Base-by-base conservation (phyloP, 2,797 vertebrate genomes). In the Strix occidentalis region DNA sequence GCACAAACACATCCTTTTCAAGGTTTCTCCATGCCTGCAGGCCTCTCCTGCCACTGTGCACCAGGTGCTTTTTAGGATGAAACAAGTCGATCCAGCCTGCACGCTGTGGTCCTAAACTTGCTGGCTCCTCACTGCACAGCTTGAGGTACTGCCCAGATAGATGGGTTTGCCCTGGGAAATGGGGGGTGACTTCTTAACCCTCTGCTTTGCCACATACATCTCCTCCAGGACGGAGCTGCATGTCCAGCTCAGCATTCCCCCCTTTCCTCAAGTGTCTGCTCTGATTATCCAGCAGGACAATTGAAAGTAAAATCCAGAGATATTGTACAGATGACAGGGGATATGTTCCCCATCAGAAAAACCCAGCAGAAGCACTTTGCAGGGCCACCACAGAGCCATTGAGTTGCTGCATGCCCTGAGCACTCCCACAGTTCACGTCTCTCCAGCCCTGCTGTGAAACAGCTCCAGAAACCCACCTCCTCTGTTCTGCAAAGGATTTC, bases 391-490 rank as follows among this genome's bases (percentile, higher is more conserved):
- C 35, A 31, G 41, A 68, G 16, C 26, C 12, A 0, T 18, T 7
- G 0, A 5, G 1, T 6, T 53, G 14, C 53, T 17, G n/a, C 64
- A 35, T 3, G 0, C 23, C 45, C n/a, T 33, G 77, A 28, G 41
- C n/a, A 17, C 39, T 61, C 17, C 56, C 24, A 10, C 20, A 17
- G 17, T n/a, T 74, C 48, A 16, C 7, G 0, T 43, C 50, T 56
- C 28, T 26, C 23, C 48, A 43, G 25, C 6, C 14, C 18, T 11
- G 9, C 37, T 9, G 3, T 20, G 57, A 66, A 72, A 78, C 6
- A 1, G 12, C 7, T 61, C n/a, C 20, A 43, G 26, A 71, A 56
- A 72, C 17, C 37, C 31, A 46, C 16, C 25, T 74, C 33, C 9
- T 35, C 41, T 53, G 12, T 61, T 54, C 25, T 41, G 35, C 45